Conservation (phyloP, 2,888 invertebrate genomes). For the Tetragonisca angustula region DNA sequence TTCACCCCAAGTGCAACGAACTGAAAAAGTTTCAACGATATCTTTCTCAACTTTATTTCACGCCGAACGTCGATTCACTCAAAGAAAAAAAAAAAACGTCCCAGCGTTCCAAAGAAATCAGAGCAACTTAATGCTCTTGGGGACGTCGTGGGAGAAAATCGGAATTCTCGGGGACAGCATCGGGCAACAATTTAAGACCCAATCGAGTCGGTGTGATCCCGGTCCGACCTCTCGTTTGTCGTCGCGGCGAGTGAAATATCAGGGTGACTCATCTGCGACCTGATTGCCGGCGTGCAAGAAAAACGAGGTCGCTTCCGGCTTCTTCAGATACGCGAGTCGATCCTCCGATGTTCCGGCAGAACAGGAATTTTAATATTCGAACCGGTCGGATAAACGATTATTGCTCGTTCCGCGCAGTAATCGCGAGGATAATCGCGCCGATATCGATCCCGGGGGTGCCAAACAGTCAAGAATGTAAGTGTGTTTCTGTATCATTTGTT, state of each 20-base stretch:
- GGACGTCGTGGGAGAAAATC: neutral
- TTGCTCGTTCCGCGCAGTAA: conserved; percentile 12
- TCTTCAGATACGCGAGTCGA: conserved; percentile 44
- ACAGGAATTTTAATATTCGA: conserved; percentile 41
- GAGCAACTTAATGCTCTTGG: no score
- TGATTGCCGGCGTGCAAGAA: conserved; percentile 18
- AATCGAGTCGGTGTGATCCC: conserved; percentile 3
- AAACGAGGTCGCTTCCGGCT: conserved; percentile 50
- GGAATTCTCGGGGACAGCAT: neutral
- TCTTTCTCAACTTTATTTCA: no score
- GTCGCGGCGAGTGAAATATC: conserved; percentile 15
- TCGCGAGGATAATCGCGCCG: neutral
- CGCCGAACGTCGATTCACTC: no score
- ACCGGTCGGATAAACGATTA: conserved; percentile 20
- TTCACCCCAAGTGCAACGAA: no score
- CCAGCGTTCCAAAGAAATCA: no score
- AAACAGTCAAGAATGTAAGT: conserved; percentile 7
- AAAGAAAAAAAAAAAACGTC: neutral
- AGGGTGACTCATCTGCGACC: conserved; percentile 31
- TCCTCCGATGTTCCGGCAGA: neutral
- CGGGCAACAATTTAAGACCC: conserved; percentile 6
- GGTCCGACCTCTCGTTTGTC: conserved; percentile 22
- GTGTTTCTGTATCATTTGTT: no score
- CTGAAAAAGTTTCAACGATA: no score
- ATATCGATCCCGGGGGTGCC: no score